A percentile compares a stretch with the other conserved stretches of the same genome.
phyloP scores from a whole-genome alignment of 2,113 vertebrate genomes.

The Gymnorhina tibicen region DNA sequence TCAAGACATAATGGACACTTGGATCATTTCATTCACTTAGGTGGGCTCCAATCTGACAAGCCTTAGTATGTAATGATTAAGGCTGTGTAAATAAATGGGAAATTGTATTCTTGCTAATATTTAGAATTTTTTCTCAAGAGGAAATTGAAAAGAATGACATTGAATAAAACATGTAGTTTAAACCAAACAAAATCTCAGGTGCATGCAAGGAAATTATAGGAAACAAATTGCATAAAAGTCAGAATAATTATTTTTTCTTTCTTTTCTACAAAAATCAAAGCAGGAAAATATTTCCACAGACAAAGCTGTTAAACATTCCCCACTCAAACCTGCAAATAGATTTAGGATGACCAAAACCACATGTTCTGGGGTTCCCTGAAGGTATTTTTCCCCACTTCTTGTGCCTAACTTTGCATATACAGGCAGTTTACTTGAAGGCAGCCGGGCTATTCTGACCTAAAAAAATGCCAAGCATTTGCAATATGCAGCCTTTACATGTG shows the following conservation, averaged over 20 bases:
- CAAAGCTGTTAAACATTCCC: neutral
- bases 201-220: neutral
- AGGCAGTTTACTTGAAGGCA: neutral
- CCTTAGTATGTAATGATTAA: neutral
- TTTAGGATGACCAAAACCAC: neutral
- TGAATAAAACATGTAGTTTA: neutral
- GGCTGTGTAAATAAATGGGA: neutral
- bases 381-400: neutral
- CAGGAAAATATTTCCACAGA: neutral
- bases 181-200: neutral
- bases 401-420: neutral
- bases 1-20: neutral
- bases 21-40: constrained; percentile 13
- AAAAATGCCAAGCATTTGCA: neutral
- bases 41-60: neutral
- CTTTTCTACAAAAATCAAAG: neutral
- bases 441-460: neutral
- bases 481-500: neutral
- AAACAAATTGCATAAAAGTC: neutral
- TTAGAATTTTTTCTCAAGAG: neutral
- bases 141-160: neutral
- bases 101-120: neutral
- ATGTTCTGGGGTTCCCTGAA: neutral
- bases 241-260: neutral
- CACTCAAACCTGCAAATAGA: neutral